Evolutionary conservation across 1,140 invertebrate genomes (phyloP).

Genomic region (Bombus fervidus): DNA sequence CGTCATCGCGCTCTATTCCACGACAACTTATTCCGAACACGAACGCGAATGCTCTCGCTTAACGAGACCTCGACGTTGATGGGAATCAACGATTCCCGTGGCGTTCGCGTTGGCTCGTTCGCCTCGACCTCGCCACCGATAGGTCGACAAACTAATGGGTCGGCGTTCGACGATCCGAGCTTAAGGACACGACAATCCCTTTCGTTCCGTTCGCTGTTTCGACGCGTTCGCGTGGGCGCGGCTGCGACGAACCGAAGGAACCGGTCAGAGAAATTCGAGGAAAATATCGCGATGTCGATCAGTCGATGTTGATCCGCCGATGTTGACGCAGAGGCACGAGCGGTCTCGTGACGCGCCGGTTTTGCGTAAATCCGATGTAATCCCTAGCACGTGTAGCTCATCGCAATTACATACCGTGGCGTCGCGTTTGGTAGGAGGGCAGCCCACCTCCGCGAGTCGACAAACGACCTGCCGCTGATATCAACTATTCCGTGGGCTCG

Average conservation of each 20-base stretch:
- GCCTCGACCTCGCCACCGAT: constrained; percentile 3
- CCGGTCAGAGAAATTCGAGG: too few relatives aligned
- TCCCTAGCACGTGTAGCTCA: constrained; percentile 14
- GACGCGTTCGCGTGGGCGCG: accelerated
- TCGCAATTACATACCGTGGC: background rate
- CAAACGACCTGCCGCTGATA: constrained; percentile 48
- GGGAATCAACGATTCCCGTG: constrained; percentile 22
- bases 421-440: too few relatives aligned
- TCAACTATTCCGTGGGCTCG: constrained; percentile 54
- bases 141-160: background rate
- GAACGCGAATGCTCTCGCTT: background rate
- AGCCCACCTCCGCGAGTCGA: background rate
- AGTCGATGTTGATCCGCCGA: too few relatives aligned
- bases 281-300: accelerated
- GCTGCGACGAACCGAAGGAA: too few relatives aligned
- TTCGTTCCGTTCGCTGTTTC: accelerated
- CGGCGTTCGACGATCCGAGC: background rate
- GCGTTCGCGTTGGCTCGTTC: background rate
- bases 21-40: constrained; percentile 41
- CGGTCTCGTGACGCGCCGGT: background rate
- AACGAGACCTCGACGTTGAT: constrained; percentile 33
- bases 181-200: too few relatives aligned
- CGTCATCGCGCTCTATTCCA: background rate
- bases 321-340: too few relatives aligned
- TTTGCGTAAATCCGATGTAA: constrained; percentile 22